Conservation (phyloP, 2,888 invertebrate genomes). For the Acholoe squamosa region DNA sequence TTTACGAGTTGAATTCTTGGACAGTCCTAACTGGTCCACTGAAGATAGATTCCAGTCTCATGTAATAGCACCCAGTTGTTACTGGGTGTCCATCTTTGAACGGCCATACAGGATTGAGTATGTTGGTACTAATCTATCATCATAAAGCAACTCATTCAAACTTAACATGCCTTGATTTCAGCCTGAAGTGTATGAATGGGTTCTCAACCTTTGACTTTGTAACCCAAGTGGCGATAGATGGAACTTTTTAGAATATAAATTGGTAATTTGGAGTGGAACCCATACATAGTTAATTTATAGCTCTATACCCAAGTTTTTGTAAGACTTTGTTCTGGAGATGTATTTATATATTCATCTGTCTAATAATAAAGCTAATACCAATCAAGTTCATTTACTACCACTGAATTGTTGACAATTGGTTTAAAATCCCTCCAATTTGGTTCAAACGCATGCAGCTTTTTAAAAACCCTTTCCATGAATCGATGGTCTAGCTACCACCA, state of each 20-base stretch:
- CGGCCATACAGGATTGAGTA: background rate
- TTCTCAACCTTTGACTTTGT: background rate
- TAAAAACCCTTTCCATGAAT: slow-evolving; percentile 40
- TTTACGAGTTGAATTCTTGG: background rate
- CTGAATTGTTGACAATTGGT: slow-evolving; percentile 25
- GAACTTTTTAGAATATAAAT: background rate
- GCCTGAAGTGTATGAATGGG: background rate
- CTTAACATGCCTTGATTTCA: slow-evolving; percentile 13
- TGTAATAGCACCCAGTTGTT: background rate
- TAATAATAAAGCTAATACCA: background rate
- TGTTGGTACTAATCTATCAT: background rate
- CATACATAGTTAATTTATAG: background rate
- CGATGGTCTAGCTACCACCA: slow-evolving; percentile 32
- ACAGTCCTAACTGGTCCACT: slow-evolving; percentile 16
- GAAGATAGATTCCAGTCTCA: slow-evolving; percentile 1
- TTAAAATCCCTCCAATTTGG: slow-evolving; percentile 41
- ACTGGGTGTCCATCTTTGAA: background rate
- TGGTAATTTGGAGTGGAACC: slow-evolving; percentile 6
- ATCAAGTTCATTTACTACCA: background rate
- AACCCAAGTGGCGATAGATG: background rate
- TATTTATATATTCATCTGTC: background rate
- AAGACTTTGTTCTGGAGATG: background rate
- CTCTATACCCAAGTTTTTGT: background rate
- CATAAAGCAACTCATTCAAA: background rate
- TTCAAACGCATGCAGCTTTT: slow-evolving; percentile 54